phyloP scores from a whole-genome alignment of 1,140 invertebrate genomes.

The Luehdorfia chinensis region DNA sequence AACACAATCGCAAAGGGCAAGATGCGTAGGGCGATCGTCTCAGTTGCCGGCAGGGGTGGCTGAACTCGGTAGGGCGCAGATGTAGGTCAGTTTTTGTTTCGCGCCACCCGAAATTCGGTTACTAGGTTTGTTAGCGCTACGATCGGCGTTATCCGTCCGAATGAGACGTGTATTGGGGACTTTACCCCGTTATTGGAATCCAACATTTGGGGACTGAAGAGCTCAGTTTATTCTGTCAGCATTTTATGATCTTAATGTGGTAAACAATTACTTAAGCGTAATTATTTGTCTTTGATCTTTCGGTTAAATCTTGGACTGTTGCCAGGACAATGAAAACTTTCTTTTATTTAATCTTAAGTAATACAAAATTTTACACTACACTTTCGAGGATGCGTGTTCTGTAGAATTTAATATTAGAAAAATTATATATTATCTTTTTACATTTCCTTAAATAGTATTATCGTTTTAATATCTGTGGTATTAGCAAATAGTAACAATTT shows the following conservation, averaged over 20 bases:
- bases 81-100: conserved; percentile 76
- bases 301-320: not conserved
- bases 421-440: not conserved
- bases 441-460: not conserved
- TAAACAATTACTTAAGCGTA: not conserved
- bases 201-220: not conserved
- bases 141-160: conserved; percentile 29
- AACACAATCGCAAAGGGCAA: conserved; percentile 47
- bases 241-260: conserved; percentile 2
- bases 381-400: not conserved
- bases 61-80: conserved; percentile 69
- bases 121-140: conserved; percentile 52
- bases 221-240: too few species aligned
- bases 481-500: not conserved
- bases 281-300: conserved; percentile 7
- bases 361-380: too few species aligned
- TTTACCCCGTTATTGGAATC: conserved; percentile 26
- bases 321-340: not conserved
- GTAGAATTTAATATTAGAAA: not conserved
- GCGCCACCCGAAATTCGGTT: conserved; percentile 73
- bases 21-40: conserved; percentile 56
- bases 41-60: conserved; percentile 60
- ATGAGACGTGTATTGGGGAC: conserved; percentile 28
- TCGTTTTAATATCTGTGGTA: not conserved
- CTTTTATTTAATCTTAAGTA: too few species aligned